phyloP scores from a whole-genome alignment of 2,113 vertebrate species.

The Ariopsis seemanni region DNA sequence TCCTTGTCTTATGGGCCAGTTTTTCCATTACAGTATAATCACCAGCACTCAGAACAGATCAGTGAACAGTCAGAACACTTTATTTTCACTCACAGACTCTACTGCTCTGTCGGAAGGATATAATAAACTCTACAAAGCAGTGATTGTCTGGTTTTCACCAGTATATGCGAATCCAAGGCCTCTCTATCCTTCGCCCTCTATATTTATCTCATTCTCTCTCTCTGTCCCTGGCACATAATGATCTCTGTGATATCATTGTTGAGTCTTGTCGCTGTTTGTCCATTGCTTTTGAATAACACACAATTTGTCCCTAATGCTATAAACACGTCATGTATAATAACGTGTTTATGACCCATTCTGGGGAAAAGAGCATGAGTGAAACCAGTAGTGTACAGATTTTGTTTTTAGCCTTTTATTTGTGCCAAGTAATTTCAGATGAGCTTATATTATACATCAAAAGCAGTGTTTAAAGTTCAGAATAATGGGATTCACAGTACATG shows the following conservation, averaged over 20 bases:
- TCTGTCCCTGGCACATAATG: conserved; percentile 16
- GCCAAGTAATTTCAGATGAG: not conserved
- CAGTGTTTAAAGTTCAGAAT: not conserved
- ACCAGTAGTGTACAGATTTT: not conserved
- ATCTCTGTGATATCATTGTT: not conserved
- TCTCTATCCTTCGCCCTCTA: not conserved
- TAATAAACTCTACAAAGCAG: not conserved
- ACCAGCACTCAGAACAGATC: not conserved
- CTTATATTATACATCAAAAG: not conserved
- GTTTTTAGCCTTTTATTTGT: not conserved
- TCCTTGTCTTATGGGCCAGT: not conserved
- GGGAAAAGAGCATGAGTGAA: not conserved
- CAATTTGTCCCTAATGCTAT: not conserved
- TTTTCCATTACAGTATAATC: not conserved
- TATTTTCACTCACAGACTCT: not conserved
- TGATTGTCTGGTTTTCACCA: not conserved
- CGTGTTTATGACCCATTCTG: not conserved
- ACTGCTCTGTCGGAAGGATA: not conserved
- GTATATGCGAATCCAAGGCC: not conserved
- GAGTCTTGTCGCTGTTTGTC: not conserved
- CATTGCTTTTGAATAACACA: not conserved
- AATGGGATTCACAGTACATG: not conserved
- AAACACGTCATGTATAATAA: not conserved
- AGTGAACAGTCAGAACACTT: conserved; percentile 1
- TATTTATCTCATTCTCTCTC: not conserved